Percentiles rank a stretch among this genome's conserved stretches.
Conservation (phyloP, 2,113 vertebrate genomes). For the Paramisgurnus dabryanus region DNA sequence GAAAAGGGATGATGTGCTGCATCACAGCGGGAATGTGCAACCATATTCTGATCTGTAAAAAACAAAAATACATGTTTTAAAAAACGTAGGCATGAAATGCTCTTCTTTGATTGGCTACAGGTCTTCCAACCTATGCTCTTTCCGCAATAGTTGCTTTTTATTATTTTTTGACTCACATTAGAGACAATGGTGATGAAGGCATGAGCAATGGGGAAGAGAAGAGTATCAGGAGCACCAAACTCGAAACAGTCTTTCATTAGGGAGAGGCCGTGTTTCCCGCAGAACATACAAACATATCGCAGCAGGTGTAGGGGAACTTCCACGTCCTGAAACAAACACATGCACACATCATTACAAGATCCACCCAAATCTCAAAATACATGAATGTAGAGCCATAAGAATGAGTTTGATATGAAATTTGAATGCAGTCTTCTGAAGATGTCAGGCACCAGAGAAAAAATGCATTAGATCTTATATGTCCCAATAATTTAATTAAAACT, state of each 20-base stretch:
- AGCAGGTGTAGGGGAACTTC: slow-evolving; percentile 98
- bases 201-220: slow-evolving; percentile 96
- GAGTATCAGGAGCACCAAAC: slow-evolving; percentile 88
- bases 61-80: not conserved
- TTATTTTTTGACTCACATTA: slow-evolving; percentile 82
- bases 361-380: not conserved
- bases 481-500: too few species aligned
- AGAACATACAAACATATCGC: slow-evolving; percentile 97
- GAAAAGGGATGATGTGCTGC: slow-evolving; percentile 99
- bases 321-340: slow-evolving; percentile 80
- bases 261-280: slow-evolving; percentile 96
- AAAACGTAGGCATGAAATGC: not conserved
- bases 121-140: too few species aligned
- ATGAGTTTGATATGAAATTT: too few species aligned
- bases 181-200: slow-evolving; percentile 99
- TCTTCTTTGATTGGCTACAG: not conserved
- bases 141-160: not conserved
- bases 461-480: too few species aligned
- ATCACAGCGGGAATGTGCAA: slow-evolving; percentile 98
- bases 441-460: too few species aligned
- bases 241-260: slow-evolving; percentile 99
- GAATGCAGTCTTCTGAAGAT: too few species aligned
- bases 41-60: slow-evolving; percentile 95
- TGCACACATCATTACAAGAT: not conserved
- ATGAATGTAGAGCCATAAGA: not conserved